Conservation (phyloP, 2,797 vertebrate genomes). For the Harpagifer antarcticus region DNA sequence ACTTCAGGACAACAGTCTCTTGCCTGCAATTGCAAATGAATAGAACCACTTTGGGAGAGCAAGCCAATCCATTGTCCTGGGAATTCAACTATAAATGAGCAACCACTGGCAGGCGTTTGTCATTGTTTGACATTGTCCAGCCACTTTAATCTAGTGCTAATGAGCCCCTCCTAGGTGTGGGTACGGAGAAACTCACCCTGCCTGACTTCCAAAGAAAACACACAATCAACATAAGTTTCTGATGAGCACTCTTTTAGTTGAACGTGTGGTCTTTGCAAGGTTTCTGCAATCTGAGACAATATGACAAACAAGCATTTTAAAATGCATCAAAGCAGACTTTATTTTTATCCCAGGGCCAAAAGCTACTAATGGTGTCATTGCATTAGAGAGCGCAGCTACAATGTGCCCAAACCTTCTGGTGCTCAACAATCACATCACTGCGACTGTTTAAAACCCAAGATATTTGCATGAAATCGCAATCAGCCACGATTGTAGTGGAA, state of each 20-base stretch:
- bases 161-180: slow-evolving; percentile 74
- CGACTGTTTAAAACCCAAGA: slow-evolving; percentile 38
- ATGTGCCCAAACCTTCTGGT: slow-evolving; percentile 46
- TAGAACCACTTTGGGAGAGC: slow-evolving; percentile 56
- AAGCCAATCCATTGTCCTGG: slow-evolving; percentile 65
- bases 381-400: slow-evolving; percentile 56
- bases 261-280: slow-evolving; percentile 10
- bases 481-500: slow-evolving; percentile 43
- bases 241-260: slow-evolving; percentile 10
- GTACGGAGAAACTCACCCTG: slow-evolving; percentile 64
- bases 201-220: slow-evolving; percentile 66
- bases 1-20: slow-evolving; percentile 71
- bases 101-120: slow-evolving; percentile 61
- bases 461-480: slow-evolving; percentile 64
- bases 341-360: slow-evolving; percentile 47
- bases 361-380: slow-evolving; percentile 65
- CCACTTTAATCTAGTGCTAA: slow-evolving; percentile 70
- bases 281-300: slow-evolving; percentile 24
- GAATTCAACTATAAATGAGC: slow-evolving; percentile 70
- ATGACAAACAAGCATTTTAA: slow-evolving; percentile 42
- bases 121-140: slow-evolving; percentile 77
- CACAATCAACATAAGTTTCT: slow-evolving; percentile 59
- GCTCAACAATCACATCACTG: slow-evolving; percentile 48
- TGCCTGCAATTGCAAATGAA: slow-evolving; percentile 74
- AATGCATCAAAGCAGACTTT: slow-evolving; percentile 41